A percentile compares a stretch with the other conserved stretches of the same genome.
Conservation (phyloP, 92 coral and sea anemone genomes). For the Desmophyllum pertusum region DNA sequence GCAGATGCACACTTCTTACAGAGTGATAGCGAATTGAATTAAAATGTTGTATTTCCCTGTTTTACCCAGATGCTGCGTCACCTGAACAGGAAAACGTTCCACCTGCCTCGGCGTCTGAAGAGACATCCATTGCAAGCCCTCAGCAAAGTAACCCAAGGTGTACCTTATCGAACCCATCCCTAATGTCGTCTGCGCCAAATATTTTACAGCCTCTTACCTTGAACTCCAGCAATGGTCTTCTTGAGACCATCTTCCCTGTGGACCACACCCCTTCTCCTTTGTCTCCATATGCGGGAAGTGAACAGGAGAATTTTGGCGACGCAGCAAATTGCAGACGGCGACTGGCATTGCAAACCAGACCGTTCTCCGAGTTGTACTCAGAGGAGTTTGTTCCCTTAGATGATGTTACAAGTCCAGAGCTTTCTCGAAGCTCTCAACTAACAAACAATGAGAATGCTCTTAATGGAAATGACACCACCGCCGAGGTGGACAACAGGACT, state of each 20-base stretch:
- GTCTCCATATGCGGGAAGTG: constrained; percentile 54
- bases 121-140: constrained; percentile 6
- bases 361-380: constrained; percentile 80
- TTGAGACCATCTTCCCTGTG: constrained; percentile 45
- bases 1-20: neutral
- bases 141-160: constrained; percentile 26
- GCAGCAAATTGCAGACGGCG: constrained; percentile 54
- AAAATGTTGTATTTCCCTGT: neutral
- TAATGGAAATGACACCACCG: neutral
- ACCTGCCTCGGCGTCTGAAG: constrained; percentile 6
- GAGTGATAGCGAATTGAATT: neutral
- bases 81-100: constrained; percentile 75
- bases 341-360: constrained; percentile 65
- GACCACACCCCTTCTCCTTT: constrained; percentile 66
- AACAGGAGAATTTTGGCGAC: constrained; percentile 29
- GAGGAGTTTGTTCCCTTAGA: constrained; percentile 80
- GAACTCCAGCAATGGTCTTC: constrained; percentile 52
- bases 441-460: neutral
- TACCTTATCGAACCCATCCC: constrained; percentile 71
- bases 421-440: neutral
- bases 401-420: constrained; percentile 12
- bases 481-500: constrained; percentile 5
- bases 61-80: constrained; percentile 30
- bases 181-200: constrained; percentile 83
- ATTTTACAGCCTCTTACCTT: constrained; percentile 68